Conservation (phyloP, 2,888 invertebrate genomes). For the Lacanobia oleracea region DNA sequence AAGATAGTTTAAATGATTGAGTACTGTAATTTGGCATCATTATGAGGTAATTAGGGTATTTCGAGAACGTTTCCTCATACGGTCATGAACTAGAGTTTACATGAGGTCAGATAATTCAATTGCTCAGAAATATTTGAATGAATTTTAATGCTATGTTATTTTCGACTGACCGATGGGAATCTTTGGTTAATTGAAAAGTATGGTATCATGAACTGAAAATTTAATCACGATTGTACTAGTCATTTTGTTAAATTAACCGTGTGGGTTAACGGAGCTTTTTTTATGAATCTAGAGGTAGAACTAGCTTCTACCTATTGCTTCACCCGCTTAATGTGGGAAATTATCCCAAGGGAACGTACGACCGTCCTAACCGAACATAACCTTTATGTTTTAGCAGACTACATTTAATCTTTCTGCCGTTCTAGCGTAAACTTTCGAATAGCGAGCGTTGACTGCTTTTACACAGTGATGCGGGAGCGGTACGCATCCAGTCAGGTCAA, state of each 20-base stretch:
- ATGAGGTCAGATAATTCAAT: constrained; percentile 65
- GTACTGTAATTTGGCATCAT: constrained; percentile 67
- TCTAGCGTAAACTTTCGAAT: too few relatives aligned
- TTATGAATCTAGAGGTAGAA: too few relatives aligned
- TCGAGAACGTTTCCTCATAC: constrained; percentile 57
- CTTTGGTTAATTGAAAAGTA: constrained; percentile 55
- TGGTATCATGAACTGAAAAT: constrained; percentile 37
- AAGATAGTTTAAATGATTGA: constrained; percentile 67
- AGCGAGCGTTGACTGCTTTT: too few relatives aligned
- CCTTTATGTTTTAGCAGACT: too few relatives aligned
- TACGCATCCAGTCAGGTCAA: too few relatives aligned
- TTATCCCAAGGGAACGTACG: too few relatives aligned
- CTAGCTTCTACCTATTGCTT: too few relatives aligned
- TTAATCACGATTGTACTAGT: constrained; percentile 35
- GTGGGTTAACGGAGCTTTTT: constrained; percentile 12
- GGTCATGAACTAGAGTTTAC: constrained; percentile 60
- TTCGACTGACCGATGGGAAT: constrained; percentile 62
- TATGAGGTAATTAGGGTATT: constrained; percentile 67
- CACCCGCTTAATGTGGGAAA: too few relatives aligned
- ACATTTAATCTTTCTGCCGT: too few relatives aligned
- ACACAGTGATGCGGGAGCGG: too few relatives aligned
- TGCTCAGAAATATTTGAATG: constrained; percentile 65
- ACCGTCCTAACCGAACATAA: too few relatives aligned
- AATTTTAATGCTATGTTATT: constrained; percentile 67
- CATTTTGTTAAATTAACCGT: constrained; percentile 31